Percentiles rank a stretch among this genome's conserved stretches.
Evolutionary conservation across 2,797 vertebrate species (phyloP).

Genomic region (Falco rusticolus): DNA sequence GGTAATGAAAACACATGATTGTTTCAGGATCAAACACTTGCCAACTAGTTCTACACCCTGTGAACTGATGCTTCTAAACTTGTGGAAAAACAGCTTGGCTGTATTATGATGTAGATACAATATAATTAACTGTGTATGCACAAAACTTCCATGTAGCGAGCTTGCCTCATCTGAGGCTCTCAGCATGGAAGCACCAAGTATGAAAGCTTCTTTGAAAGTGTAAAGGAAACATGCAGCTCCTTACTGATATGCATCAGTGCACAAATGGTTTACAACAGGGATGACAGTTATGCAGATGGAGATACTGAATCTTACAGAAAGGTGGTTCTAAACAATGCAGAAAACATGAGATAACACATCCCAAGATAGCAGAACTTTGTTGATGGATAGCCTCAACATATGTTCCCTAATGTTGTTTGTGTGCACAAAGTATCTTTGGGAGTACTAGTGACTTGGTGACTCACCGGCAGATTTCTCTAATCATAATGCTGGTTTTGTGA

Average conservation of each 20-base stretch:
- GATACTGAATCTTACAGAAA: neutral
- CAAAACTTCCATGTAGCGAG: neutral
- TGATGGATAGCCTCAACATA: neutral
- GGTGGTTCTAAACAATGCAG: neutral
- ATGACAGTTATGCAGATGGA: neutral
- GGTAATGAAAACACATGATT: neutral
- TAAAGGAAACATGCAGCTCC: neutral
- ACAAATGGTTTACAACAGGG: neutral
- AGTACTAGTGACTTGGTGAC: neutral
- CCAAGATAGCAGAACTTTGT: neutral
- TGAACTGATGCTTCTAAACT: neutral
- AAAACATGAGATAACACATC: neutral
- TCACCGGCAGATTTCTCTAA: neutral
- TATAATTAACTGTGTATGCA: neutral
- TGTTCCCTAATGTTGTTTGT: neutral
- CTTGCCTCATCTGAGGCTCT: neutral
- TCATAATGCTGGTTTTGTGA: neutral
- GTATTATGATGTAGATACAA: neutral
- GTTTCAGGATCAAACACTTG: neutral
- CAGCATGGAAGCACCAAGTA: neutral
- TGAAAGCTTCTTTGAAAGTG: neutral
- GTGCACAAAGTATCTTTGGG: neutral
- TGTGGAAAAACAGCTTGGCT: neutral
- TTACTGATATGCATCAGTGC: neutral
- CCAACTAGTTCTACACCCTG: neutral